Base-by-base conservation (phyloP, 2,888 invertebrate species). In the Saturnia japonica region DNA sequence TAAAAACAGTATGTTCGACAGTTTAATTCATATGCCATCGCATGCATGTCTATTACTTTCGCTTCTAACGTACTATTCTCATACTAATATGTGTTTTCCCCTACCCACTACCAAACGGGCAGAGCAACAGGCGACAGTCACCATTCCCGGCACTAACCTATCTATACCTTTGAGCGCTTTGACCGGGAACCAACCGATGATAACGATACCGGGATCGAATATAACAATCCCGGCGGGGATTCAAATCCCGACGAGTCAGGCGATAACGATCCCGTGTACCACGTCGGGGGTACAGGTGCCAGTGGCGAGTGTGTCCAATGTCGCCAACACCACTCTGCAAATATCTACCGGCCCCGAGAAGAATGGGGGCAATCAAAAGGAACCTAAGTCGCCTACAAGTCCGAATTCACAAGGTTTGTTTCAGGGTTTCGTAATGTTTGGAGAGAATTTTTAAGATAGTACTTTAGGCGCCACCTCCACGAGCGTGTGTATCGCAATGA, bases 71-170 rank as follows among this genome's bases (percentile, higher is more conserved):
- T 78, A 82, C 84, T 85, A 82, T 82, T 84, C 77, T 86, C 90
- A 85, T 91, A 93, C 93, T 93, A 93, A 93, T 93, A 82, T 85
- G 80, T 90, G 87, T 90, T 88, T 88, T 88, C 85, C 86, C 86
- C 82, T 81, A 74, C 67, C 77, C 74, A 74, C 71, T 71, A 77
- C 80, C 82, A 83, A 28, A 28, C 86, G 87, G 86, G 88, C 93
- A 93, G 94, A 94, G 81, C 94, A 93, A 81, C 92, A 91, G 85
- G 92, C 95, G 76, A 91, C 95, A 74, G 88, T 95, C 79, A 94
- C 94, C 70, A 95, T 95, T 79, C 95, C 95, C 72, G 95, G 95
- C 84, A 95, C 95, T 81, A 95, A 95, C 88, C 91, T 95, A 78
- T 91, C 94, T 82, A 95, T 95, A 78, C 95, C 95, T 70, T 80